These are phyloP conservation scores for Autographa gamma DNA, from an alignment of 2,888 invertebrate species.

Conservation along the genomic window DNA sequence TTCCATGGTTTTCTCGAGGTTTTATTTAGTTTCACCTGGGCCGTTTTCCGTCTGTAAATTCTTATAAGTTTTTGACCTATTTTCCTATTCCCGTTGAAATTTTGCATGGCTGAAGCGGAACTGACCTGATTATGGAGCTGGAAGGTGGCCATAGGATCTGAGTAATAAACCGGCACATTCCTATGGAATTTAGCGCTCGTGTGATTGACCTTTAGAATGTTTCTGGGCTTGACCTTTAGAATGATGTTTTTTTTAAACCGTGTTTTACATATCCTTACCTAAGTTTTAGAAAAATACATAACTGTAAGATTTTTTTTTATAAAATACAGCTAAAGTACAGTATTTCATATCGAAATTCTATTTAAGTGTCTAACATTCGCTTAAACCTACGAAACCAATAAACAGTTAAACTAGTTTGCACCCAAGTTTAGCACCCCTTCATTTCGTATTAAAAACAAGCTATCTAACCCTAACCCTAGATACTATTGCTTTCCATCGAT, in stretches of 20 bases:
- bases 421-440: no score
- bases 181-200: background rate
- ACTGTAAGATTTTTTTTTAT: no score
- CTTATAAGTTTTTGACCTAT: background rate
- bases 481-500: background rate
- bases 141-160: constrained; percentile 5
- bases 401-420: no score
- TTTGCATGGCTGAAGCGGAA: background rate
- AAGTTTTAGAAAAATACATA: no score
- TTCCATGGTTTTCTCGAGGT: no score
- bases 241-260: background rate
- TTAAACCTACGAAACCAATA: no score
- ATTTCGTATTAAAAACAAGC: background rate
- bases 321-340: no score
- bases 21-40: background rate
- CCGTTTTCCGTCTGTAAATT: background rate
- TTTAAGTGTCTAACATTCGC: no score
- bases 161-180: background rate
- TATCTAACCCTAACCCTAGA: background rate
- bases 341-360: no score
- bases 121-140: background rate
- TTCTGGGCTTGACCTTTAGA: background rate
- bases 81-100: background rate
- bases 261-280: background rate
- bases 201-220: background rate